Evolutionary conservation across 2,888 invertebrate species (phyloP), one percentile per base, ranked within the genome.

Genomic region (Campoplex capitator): DNA sequence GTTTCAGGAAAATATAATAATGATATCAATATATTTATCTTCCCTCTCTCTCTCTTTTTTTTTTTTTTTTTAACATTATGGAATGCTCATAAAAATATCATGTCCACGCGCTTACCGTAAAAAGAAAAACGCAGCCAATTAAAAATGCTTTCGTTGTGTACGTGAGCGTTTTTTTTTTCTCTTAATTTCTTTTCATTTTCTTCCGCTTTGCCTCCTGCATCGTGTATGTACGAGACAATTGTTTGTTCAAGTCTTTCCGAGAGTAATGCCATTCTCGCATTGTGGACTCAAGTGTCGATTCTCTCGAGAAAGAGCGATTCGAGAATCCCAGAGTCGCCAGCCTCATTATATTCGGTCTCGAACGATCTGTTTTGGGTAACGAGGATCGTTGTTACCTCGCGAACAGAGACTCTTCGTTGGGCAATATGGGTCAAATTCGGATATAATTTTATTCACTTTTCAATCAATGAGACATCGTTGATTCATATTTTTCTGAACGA

Each of bases 261-360:
- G 77, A 67, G 67, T 62, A 51, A 79, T 62, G 79, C 65, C 65
- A 79, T 83, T 86, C 23, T 23, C 56, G 38, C 67, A 71, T 79
- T 79, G 86, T 79, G 75, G 75, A 83, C 76, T 76, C 86, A 83
- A 86, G 86, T 86, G 86, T 73, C 86, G 70, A 81, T 58, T 75
- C 16, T 16, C 13, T n/a, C 13, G 75, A 51, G 42, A 42, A 62
- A 67, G 51, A 73, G 35, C 54, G 70, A 79, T 42, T 73, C 67
- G 38, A 62, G 51, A 79, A 68, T 83, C 74, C 28, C 11, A n/a
- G 54, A 74, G 45, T 80, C 62, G 62, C 18, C 28, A 62, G n/a
- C 3, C 16, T 45, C 58, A 32, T 74, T 35, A 74, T 38, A 74
- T 78, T 84, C 62, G 35, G n/a, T 68, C 54, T 65, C 80, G 62